Percentiles rank a stretch among this genome's conserved stretches.
These are phyloP conservation scores for Rachycentron canadum DNA, from an alignment of 2,797 vertebrate genomes.

Conservation along the genomic window DNA sequence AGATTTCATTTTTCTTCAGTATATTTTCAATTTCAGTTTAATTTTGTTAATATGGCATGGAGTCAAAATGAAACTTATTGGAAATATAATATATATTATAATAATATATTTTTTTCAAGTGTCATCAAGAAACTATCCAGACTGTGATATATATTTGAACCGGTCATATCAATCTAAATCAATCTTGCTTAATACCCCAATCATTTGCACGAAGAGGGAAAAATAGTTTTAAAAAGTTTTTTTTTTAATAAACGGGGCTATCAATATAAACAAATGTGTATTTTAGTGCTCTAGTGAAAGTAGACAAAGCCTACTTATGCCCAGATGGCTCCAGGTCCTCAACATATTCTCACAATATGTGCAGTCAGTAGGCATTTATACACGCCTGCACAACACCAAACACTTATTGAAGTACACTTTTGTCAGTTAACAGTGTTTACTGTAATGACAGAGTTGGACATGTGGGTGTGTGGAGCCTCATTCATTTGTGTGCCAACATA, in stretches of 20 bases:
- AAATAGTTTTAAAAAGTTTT: too few relatives aligned
- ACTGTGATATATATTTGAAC: too few relatives aligned
- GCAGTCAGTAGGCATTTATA: conserved; percentile 30
- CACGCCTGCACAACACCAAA: conserved; percentile 40
- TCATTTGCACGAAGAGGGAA: background rate
- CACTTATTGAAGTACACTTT: conserved; percentile 45
- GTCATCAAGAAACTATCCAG: too few relatives aligned
- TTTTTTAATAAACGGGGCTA: background rate
- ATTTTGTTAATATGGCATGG: too few relatives aligned
- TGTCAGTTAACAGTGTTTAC: conserved; percentile 60
- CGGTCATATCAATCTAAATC: background rate
- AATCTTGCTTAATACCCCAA: background rate
- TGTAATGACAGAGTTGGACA: conserved; percentile 70
- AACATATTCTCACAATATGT: conserved; percentile 50
- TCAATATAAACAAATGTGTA: background rate
- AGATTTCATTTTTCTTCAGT: background rate
- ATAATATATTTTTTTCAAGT: background rate
- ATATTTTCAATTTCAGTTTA: background rate
- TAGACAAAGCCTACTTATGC: conserved; percentile 29
- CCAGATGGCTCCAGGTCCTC: conserved; percentile 47
- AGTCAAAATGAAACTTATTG: too few relatives aligned
- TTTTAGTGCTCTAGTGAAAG: conserved; percentile 31
- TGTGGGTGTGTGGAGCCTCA: conserved; percentile 63
- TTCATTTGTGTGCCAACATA: conserved; percentile 69
- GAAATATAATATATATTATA: too few relatives aligned